Conservation (phyloP, 2,113 vertebrate species). For the Herpailurus yagouaroundi region DNA sequence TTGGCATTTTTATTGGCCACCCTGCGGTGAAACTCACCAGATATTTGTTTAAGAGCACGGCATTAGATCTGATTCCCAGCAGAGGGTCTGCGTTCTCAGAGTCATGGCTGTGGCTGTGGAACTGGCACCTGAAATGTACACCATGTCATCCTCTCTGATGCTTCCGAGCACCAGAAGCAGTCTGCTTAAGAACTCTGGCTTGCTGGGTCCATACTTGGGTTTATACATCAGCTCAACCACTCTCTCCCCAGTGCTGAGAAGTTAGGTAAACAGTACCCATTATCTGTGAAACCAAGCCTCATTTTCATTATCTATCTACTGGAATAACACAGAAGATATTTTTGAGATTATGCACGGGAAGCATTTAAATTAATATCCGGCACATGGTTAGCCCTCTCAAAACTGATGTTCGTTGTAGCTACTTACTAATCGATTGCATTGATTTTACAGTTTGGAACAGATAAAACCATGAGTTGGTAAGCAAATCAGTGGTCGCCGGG, state of each 20-base stretch:
- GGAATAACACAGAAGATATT: background rate
- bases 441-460: background rate
- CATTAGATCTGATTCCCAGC: background rate
- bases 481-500: background rate
- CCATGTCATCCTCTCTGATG: rapidly evolving
- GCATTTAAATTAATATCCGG: no score
- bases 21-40: background rate
- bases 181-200: background rate
- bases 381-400: background rate
- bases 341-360: background rate
- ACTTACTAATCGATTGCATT: no score
- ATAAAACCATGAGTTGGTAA: background rate
- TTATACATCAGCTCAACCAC: background rate
- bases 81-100: no score
- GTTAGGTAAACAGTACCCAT: no score
- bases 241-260: background rate
- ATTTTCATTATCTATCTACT: background rate
- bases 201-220: rapidly evolving
- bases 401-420: background rate
- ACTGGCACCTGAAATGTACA: background rate
- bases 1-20: background rate
- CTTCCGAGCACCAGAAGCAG: background rate
- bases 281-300: background rate
- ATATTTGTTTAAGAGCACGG: background rate
- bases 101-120: background rate